A percentile compares a stretch with the other conserved stretches of the same genome.
Conservation (phyloP, 2,797 vertebrate genomes). For the Hephaestus fuliginosus region DNA sequence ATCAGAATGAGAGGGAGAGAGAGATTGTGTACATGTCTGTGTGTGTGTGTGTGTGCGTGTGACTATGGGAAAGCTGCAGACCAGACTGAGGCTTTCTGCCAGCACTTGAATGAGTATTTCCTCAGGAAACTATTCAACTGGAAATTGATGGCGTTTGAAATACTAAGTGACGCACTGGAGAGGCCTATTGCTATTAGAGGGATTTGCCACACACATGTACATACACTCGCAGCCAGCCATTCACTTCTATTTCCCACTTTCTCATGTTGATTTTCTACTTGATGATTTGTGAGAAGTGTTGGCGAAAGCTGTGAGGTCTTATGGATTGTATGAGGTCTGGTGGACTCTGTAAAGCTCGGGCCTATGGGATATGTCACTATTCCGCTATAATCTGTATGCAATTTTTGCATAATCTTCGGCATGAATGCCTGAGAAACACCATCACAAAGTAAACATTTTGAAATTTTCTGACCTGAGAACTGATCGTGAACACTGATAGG, state of each 20-base stretch:
- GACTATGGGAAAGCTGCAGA: conserved; percentile 52
- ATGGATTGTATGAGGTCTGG: conserved; percentile 52
- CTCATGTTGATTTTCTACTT: conserved; percentile 46
- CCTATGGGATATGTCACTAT: conserved; percentile 35
- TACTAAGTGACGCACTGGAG: conserved; percentile 69
- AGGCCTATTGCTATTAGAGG: conserved; percentile 58
- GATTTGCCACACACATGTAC: conserved; percentile 55
- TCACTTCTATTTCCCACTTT: conserved; percentile 39
- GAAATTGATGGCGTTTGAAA: conserved; percentile 77
- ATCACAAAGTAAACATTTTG: conserved; percentile 65
- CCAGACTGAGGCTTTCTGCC: conserved; percentile 58
- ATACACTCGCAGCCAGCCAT: conserved; percentile 24
- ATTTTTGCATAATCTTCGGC: conserved; percentile 39
- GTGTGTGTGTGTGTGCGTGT: not conserved
- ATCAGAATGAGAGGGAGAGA: not conserved
- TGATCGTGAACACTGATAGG: conserved; percentile 19
- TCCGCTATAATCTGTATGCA: conserved; percentile 33
- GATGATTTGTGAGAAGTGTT: conserved; percentile 61
- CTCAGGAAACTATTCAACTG: conserved; percentile 80
- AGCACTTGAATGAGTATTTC: conserved; percentile 75
- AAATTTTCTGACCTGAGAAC: conserved; percentile 28
- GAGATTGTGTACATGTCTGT: not conserved
- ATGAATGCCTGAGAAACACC: conserved; percentile 34
- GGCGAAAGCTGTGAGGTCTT: conserved; percentile 49
- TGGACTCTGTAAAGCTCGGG: conserved; percentile 2